These are phyloP conservation scores for Pyralis farinalis DNA, from an alignment of 2,888 invertebrate species.

Conservation along the genomic window DNA sequence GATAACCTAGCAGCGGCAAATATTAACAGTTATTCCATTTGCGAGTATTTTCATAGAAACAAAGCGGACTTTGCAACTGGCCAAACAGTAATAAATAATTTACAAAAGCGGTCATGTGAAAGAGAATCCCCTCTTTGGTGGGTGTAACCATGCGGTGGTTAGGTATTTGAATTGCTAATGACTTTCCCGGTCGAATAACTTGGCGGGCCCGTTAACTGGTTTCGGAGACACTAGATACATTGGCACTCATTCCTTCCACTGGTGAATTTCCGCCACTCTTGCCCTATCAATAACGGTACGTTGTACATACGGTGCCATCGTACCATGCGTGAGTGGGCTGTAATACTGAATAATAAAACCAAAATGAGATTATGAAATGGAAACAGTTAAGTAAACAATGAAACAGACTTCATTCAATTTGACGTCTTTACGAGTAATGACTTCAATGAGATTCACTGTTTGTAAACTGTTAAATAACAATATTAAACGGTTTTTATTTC, in stretches of 20 bases:
- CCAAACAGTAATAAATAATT: conserved; percentile 74
- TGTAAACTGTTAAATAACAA: too few relatives aligned
- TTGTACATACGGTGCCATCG: conserved; percentile 8
- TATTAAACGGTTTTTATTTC: too few relatives aligned
- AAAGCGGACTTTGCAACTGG: conserved; percentile 59
- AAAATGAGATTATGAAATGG: too few relatives aligned
- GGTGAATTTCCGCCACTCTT: conserved; percentile 13
- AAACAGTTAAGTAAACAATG: too few relatives aligned
- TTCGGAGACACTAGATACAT: conserved; percentile 47
- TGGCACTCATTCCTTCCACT: conserved; percentile 33
- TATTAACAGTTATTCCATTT: conserved; percentile 45
- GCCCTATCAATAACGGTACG: conserved; percentile 12
- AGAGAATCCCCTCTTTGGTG: conserved; percentile 56
- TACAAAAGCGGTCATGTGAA: conserved; percentile 72
- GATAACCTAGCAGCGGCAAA: conserved; percentile 18
- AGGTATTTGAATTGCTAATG: conserved; percentile 76
- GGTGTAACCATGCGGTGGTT: conserved; percentile 57
- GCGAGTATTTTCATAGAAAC: conserved; percentile 50
- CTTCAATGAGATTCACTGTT: too few relatives aligned
- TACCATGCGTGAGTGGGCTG: neutral
- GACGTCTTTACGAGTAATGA: too few relatives aligned
- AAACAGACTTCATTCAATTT: too few relatives aligned
- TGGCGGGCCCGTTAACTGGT: conserved; percentile 52
- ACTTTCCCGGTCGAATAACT: conserved; percentile 62
- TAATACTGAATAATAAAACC: too few relatives aligned